These are phyloP conservation scores for Motacilla tschutschensis DNA, from an alignment of 2,113 vertebrate species.

Conservation along the genomic window DNA sequence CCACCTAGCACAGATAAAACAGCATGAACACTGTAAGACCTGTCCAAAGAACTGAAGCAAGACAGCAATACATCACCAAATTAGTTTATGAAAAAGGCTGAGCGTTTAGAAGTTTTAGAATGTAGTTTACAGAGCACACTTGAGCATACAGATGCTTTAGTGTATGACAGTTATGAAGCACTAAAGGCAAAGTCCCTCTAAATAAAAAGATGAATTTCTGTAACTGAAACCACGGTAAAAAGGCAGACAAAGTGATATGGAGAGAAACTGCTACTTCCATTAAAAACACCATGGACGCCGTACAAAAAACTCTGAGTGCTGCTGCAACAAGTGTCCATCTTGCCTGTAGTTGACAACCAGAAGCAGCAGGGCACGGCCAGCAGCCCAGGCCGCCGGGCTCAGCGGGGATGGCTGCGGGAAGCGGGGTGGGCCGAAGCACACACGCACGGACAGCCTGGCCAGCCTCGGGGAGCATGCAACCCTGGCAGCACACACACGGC, in stretches of 20 bases:
- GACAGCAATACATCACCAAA: conserved; percentile 14
- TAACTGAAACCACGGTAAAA: neutral
- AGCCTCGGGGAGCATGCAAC: conserved; percentile 47
- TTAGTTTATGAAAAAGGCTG: conserved; percentile 11
- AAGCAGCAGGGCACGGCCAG: conserved; percentile 24
- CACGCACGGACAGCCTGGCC: conserved; percentile 10
- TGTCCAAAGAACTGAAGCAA: neutral
- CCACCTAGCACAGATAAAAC: conserved; percentile 78
- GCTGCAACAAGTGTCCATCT: neutral
- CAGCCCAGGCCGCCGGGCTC: conserved; percentile 9
- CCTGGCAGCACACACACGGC: neutral
- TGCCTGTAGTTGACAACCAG: neutral
- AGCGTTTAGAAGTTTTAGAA: neutral
- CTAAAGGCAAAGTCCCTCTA: neutral
- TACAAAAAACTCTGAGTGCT: neutral
- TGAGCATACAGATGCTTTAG: conserved; percentile 40
- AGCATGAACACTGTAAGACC: neutral
- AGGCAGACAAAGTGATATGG: neutral
- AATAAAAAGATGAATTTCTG: neutral
- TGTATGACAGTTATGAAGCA: conserved; percentile 28
- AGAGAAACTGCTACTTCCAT: neutral
- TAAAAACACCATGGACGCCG: neutral
- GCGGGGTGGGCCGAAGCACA: conserved; percentile 12
- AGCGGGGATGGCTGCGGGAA: conserved; percentile 4
- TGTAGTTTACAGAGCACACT: conserved; percentile 25